Evolutionary conservation across 2,113 vertebrate genomes (phyloP), one percentile per base, ranked within the genome.

Genomic region (Otus sunia): DNA sequence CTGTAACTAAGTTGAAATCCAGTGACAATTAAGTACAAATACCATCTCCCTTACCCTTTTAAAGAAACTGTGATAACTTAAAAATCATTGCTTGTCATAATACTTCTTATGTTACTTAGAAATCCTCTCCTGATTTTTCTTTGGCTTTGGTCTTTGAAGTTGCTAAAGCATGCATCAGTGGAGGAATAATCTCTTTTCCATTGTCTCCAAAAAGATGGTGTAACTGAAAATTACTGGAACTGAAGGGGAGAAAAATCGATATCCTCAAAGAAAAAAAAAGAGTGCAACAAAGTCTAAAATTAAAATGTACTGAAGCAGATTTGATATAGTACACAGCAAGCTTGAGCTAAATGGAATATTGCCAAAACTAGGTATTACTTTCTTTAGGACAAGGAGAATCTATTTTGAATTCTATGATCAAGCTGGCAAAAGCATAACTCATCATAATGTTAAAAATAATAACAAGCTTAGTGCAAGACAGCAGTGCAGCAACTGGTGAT

Each of bases 291-390:
- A 62, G 13, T 84, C 86, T 88, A 74, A 89, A 94, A 92, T 91
- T 58, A 91, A 94, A 92, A 92, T 77, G 41, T 90, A 66, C 39
- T 59, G 83, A 88, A 91, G 59, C 68, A 92, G 64, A 80, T 80
- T 95, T 89, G 22, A 84, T 77, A 41, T 37, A 94, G 59, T 36
- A 88, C 30, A 10, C 27, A 67, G 19, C 50, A 86, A 60, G 34
- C 30, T 69, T 50, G 76, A 89, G 32, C 50, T 91, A 94, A 89
- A 89, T 81, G 68, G n/a, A 80, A 58, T 74, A 26, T 72, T 94
- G 68, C 43, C 68, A 96, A 86, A 86, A 26, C 20, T 63, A n/a
- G 20, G 6, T 69, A 53, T 66, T 71, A 26, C n/a, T 83, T 88
- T 79, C 37, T 29, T 67, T 55, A 67, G 64, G n/a, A 88, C 43